Evolutionary conservation across 1,140 invertebrate species (phyloP).

Genomic region (Rhynchophorus ferrugineus): DNA sequence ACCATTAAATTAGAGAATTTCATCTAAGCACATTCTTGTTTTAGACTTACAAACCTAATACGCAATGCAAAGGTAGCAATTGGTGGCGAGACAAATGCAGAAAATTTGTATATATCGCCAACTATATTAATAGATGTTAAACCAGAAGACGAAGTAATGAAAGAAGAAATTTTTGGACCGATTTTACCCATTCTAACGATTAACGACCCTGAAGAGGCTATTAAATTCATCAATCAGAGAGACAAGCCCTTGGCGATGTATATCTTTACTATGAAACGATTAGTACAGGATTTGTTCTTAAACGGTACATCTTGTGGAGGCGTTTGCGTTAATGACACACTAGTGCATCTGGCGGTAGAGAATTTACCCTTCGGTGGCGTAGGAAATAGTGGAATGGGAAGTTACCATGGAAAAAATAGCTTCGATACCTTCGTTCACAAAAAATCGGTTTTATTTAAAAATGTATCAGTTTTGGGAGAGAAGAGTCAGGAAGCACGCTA

Average conservation of each 20-base stretch:
- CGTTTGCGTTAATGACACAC: constrained; percentile 72
- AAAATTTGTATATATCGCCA: constrained; percentile 3
- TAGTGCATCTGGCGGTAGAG: constrained; percentile 71
- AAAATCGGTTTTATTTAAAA: no score
- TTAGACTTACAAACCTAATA: no score
- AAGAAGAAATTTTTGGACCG: constrained; percentile 82
- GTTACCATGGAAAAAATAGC: constrained; percentile 84
- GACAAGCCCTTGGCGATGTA: constrained; percentile 73
- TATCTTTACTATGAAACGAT: constrained; percentile 70
- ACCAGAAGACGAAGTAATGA: background rate
- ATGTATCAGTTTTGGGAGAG: no score
- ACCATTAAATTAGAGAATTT: no score
- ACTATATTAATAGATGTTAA: constrained; percentile 6
- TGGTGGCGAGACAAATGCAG: no score
- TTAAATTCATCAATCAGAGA: constrained; percentile 66
- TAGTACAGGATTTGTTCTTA: constrained; percentile 64
- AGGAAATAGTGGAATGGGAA: constrained; percentile 85
- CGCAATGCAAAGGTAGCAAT: no score
- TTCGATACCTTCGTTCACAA: constrained; percentile 91
- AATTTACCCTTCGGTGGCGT: constrained; percentile 80
- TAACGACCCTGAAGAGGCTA: no score
- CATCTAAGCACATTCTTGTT: no score
- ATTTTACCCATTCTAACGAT: constrained; percentile 82
- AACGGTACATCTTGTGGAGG: constrained; percentile 69
- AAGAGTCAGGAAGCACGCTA: no score